Base-by-base conservation (phyloP, 2,888 invertebrate species). In the Fissipunctia ypsillon region DNA sequence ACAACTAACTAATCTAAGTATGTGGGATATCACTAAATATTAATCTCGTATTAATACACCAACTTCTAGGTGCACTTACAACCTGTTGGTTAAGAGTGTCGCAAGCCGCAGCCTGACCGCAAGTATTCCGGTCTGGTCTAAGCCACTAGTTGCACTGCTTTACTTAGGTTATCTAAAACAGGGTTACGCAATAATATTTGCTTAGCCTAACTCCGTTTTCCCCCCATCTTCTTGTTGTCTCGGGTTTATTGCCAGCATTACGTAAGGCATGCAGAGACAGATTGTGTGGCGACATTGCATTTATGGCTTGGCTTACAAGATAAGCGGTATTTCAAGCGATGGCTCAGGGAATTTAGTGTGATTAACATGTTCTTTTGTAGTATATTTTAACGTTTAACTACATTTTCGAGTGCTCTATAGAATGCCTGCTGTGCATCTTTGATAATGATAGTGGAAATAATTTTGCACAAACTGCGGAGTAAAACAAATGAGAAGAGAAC, bases 81-180 rank as follows among this genome's bases (percentile, higher is more conserved):
- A 84, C 84, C 85, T 86, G 85, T 87, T 87, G 87, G 81, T 78
- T 76, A 81, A 79, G 78, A 78, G 85, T 86, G 76, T 78, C 75
- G 86, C 81, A 88, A 85, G 69, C 71, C 43, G 78, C 78, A 56
- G 70, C 82, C 78, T 75, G 75, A 85, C 89, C 89, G 77, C 88
- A 83, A 76, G 70, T 76, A 83, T 81, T 76, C 80, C 82, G 68
- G 63, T 78, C 80, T 73, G 65, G 74, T 66, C 72, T 70, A 28
- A 84, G 56, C 76, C 78, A 84, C 86, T 67, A 82, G 84, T 82
- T 85, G 86, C 84, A 72, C 76, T 12, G 65, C 67, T 64, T 80
- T 71, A 68, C 73, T 76, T 70, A 60, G 77, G 60, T 80, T 83
- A 80, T 77, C 84, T 81, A 52, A 80, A 80, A 80, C 50, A 54